phyloP scores from a whole-genome alignment of 2,888 invertebrate genomes.

The Papilio elwesi region DNA sequence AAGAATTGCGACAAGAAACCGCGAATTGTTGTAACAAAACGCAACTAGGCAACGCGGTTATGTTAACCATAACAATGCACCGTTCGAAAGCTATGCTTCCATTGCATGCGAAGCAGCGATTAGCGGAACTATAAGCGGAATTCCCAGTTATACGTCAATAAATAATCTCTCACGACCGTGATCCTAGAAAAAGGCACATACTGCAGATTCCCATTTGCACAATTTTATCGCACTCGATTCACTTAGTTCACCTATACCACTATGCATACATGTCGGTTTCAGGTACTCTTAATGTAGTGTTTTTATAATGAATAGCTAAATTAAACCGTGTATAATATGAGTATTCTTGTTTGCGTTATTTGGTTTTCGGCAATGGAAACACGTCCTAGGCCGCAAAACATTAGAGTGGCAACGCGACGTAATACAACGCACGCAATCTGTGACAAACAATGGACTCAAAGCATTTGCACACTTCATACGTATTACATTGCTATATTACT shows the following conservation, averaged over 20 bases:
- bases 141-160: too few species aligned
- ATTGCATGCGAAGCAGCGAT: conserved; percentile 34
- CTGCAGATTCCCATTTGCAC: too few species aligned
- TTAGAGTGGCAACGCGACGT: conserved; percentile 25
- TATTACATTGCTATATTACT: conserved; percentile 21
- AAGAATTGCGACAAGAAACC: conserved; percentile 51
- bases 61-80: conserved; percentile 69
- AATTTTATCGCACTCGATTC: too few species aligned
- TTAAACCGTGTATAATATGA: too few species aligned
- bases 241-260: too few species aligned
- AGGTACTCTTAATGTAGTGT: too few species aligned
- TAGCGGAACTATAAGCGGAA: not conserved
- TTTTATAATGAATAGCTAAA: too few species aligned
- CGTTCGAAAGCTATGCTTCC: conserved; percentile 54
- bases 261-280: too few species aligned
- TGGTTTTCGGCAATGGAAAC: not conserved
- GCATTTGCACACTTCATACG: conserved; percentile 1
- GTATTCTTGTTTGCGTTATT: too few species aligned
- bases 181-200: too few species aligned
- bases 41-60: conserved; percentile 69
- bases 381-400: conserved; percentile 47
- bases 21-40: conserved; percentile 62
- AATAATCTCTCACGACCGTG: too few species aligned
- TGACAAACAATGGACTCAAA: conserved; percentile 28
- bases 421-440: conserved; percentile 28